Base-by-base conservation (phyloP, 2,888 invertebrate species). In the Rhingia campestris region DNA sequence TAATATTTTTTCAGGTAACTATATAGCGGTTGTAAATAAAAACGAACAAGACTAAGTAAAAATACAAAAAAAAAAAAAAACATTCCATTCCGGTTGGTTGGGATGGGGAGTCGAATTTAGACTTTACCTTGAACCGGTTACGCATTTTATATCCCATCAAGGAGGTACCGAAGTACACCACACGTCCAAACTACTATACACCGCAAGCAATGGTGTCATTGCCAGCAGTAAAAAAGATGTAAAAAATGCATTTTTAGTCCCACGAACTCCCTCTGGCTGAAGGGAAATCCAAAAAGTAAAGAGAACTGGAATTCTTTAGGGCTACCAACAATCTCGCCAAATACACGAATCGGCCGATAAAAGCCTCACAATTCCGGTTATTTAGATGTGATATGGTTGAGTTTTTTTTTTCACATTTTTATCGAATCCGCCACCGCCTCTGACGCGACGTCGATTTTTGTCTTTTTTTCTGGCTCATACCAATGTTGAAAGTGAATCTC, bases 401-500 rank as follows among this genome's bases (percentile, higher is more conserved):
- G 22, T 53, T 32, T 58, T 5, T 66, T 51, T 66, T 53, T 64
- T 32, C 6, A 12, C 2, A 12, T 10, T 12, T 30, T 6, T 49
- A 37, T 47, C 49, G 5, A 33, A 6, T 14, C 35, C 22, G 49
- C 49, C 12, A 7, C 22, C 22, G 49, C 4, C 32, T 9, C 59
- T 35, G 39, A 37, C 37, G 14, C 45, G 45, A 32, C 10, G 47
- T 6, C 22, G 30, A 41, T 64, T 63, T 63, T 64, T 2, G 22
- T 22, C 2, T 22, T 4, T 22, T 56, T 74, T 58, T 75, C 75
- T 63, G 63, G 51, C 64, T 39, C 81, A 81, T 75, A 64, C 69
- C 81, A 63, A 14, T 14, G 56, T 69, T 80, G 67, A 81, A 81
- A 81, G 74, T 81, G 80, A 81, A 74, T 74, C 74, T 74, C 43